Evolutionary conservation across 2,113 vertebrate species (phyloP).

Genomic region (Genyomyrus donnyi): DNA sequence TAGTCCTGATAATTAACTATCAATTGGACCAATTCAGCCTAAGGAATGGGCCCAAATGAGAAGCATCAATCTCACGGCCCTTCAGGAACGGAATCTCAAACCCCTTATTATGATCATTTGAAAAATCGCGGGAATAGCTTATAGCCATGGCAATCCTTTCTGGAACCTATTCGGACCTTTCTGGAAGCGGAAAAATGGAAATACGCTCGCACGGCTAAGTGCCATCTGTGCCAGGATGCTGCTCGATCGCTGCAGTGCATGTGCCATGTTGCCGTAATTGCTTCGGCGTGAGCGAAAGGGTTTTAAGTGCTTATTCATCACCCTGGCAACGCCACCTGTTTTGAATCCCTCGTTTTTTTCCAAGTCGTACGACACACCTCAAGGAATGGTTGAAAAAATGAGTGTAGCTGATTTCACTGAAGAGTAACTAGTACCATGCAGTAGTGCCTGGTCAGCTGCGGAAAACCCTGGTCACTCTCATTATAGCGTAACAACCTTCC

Average conservation of each 20-base stretch:
- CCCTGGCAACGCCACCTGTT: not conserved
- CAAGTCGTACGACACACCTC: not conserved
- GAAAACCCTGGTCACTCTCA: not conserved
- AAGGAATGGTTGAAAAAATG: not conserved
- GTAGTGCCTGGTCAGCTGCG: not conserved
- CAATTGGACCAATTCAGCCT: not conserved
- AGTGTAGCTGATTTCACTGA: not conserved
- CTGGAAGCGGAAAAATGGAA: not conserved
- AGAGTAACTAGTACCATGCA: not conserved
- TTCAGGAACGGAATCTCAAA: conserved; percentile 1
- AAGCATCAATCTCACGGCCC: not conserved
- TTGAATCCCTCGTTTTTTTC: not conserved
- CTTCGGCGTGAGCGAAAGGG: not conserved
- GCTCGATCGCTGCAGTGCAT: too few species aligned
- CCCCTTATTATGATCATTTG: not conserved
- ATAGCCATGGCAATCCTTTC: not conserved
- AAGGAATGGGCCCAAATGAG: not conserved
- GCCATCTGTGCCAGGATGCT: not conserved
- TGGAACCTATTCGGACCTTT: not conserved
- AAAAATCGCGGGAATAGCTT: not conserved
- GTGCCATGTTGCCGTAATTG: not conserved
- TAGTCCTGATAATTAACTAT: conserved; percentile 6
- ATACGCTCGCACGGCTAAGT: not conserved
- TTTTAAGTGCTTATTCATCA: conserved; percentile 5
- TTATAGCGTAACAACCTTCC: not conserved